phyloP scores from a whole-genome alignment of 1,140 invertebrate genomes.

The Whitmania pigra region DNA sequence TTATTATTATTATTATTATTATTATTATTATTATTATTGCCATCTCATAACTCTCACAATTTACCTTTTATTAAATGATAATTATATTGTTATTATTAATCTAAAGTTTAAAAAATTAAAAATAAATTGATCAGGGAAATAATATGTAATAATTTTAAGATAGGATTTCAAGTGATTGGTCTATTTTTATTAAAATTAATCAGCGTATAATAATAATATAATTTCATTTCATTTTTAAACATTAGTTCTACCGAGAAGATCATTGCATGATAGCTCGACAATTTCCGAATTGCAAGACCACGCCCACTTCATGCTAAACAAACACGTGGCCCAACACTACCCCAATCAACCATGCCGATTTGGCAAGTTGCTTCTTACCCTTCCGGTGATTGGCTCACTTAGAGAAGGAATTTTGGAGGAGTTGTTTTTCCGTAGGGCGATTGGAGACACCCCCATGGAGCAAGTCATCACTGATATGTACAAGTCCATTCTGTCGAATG shows the following conservation, averaged over 20 bases:
- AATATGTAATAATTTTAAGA: too few species aligned
- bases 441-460: conserved; percentile 73
- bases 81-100: too few species aligned
- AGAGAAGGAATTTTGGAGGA: conserved; percentile 65
- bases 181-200: too few species aligned
- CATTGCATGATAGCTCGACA: conserved; percentile 54
- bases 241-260: conserved; percentile 27
- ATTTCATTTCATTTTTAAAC: too few species aligned
- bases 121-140: too few species aligned
- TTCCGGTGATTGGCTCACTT: conserved; percentile 59
- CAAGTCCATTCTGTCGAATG: conserved; percentile 35
- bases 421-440: conserved; percentile 78
- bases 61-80: too few species aligned
- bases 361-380: conserved; percentile 63
- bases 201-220: too few species aligned
- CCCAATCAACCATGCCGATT: conserved; percentile 62
- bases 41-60: too few species aligned
- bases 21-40: too few species aligned
- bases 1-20: too few species aligned
- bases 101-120: too few species aligned
- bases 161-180: too few species aligned
- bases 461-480: conserved; percentile 77
- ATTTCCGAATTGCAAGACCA: conserved; percentile 67
- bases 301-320: conserved; percentile 62
- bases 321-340: conserved; percentile 57